phyloP scores from a whole-genome alignment of 2,797 vertebrate genomes.

The Anniella stebbinsi region DNA sequence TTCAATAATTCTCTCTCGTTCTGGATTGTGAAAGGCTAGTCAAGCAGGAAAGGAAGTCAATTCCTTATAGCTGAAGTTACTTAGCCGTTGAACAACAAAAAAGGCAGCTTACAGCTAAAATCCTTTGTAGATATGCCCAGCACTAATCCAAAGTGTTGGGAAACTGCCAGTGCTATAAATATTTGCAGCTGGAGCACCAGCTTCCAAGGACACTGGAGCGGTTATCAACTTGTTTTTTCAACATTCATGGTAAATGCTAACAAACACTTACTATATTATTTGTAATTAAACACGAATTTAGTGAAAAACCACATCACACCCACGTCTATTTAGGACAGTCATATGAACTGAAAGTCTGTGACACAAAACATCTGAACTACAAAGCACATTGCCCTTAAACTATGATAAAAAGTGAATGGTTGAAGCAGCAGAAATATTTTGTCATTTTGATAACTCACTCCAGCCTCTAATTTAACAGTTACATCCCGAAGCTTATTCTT shows the following conservation, averaged over 20 bases:
- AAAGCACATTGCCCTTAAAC: background rate
- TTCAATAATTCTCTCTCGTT: background rate
- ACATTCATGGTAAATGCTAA: background rate
- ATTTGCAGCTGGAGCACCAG: conserved; percentile 24
- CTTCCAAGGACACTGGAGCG: background rate
- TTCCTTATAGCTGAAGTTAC: conserved; percentile 30
- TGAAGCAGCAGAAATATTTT: background rate
- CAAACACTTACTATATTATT: background rate
- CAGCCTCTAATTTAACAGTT: background rate
- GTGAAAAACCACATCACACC: background rate
- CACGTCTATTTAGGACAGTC: background rate
- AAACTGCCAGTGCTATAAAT: conserved; percentile 34
- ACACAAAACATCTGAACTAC: background rate
- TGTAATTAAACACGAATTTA: background rate
- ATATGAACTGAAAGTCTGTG: background rate
- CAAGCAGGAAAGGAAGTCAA: conserved; percentile 17
- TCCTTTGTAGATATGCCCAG: background rate
- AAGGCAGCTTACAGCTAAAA: conserved; percentile 42
- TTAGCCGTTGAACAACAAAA: conserved; percentile 39
- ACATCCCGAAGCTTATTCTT: background rate
- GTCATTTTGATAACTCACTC: fast-evolving
- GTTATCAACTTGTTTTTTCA: conserved; percentile 9
- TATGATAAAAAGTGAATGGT: fast-evolving
- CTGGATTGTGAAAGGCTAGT: conserved; percentile 5
- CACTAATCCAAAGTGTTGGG: conserved; percentile 17